Percentiles rank a stretch among this genome's conserved stretches.
These are phyloP conservation scores for Pygoscelis adeliae DNA, from an alignment of 2,113 vertebrate genomes.

Conservation along the genomic window DNA sequence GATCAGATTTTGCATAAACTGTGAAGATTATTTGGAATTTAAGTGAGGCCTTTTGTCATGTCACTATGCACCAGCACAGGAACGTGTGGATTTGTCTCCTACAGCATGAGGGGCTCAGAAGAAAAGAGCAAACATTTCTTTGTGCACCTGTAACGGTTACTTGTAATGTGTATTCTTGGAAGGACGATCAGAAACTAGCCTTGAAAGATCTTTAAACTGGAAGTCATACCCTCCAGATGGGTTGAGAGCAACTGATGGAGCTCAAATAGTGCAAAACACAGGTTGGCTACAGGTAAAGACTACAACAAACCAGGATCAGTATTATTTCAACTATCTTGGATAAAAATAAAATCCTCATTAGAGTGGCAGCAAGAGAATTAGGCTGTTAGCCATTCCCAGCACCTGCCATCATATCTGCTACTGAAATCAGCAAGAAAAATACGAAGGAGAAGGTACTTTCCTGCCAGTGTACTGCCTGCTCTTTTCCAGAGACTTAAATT, in stretches of 20 bases:
- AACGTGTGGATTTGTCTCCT: background rate
- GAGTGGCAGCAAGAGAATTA: background rate
- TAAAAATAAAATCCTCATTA: background rate
- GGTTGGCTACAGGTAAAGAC: background rate
- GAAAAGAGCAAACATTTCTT: background rate
- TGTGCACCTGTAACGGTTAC: background rate
- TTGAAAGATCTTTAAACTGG: background rate
- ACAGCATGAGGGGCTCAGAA: background rate
- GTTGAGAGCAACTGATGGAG: background rate
- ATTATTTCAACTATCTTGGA: background rate
- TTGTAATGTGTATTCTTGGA: background rate
- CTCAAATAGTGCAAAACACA: background rate
- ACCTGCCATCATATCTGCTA: background rate
- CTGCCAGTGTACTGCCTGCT: background rate
- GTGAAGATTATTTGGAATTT: background rate
- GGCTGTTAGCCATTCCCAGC: background rate
- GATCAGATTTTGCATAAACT: background rate
- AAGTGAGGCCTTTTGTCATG: background rate
- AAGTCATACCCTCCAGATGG: background rate
- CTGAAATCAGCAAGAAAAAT: background rate
- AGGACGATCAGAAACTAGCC: background rate
- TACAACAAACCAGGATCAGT: background rate
- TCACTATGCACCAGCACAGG: background rate
- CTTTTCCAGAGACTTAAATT: background rate
- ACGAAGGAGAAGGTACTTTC: background rate